Evolutionary conservation across 2,888 invertebrate species (phyloP), one percentile per base, ranked within the genome.

Genomic region (Thecocarcelia acutangulata): DNA sequence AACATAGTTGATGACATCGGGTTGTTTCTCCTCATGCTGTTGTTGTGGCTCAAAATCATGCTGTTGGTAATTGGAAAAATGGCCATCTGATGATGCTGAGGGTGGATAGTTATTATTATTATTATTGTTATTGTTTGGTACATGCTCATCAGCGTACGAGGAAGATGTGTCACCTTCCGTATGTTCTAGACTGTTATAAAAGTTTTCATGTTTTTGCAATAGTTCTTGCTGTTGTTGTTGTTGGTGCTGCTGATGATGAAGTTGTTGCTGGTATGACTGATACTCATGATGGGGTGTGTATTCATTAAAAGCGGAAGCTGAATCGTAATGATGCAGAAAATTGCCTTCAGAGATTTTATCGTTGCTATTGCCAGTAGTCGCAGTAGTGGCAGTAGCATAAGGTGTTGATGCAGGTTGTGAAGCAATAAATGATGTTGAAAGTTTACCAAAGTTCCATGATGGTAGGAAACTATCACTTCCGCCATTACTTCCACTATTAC

Each of bases 1-100:
- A 3, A 93, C 92, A n/a, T 93, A 93, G 86, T 92, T 92, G 83
- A 93, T 92, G 69, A 93, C 91, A 80, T 93, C 93, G 50, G 92
- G 89, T 80, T 93, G 93, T 80, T 92, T 92, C n/a, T 86, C 84
- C 50, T 63, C 85, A 78, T 72, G 78, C 28, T 77, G 44, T 4
- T 75, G 85, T 73, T 73, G 77, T 12, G 68, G 83, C 37, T 75
- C 74, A 28, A 58, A 77, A 3, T 69, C 59, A 52, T 76, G 61
- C 19, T 77, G 77, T 28, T 48, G 48, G 42, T 44, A 73, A 42
- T 72, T 52, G n/a, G 61, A 28, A 52, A 68, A 76, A 4, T 76
- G 76, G 46, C 19, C 42, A 33, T 69, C 54, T 12, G 83, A 21
- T 4, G 70, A 21, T 4, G 70, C 72, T 3, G 77, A 48, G 28